Evolutionary conservation across 2,113 vertebrate species (phyloP), one percentile per base, ranked within the genome.

Genomic region (Hydrolagus affinis): DNA sequence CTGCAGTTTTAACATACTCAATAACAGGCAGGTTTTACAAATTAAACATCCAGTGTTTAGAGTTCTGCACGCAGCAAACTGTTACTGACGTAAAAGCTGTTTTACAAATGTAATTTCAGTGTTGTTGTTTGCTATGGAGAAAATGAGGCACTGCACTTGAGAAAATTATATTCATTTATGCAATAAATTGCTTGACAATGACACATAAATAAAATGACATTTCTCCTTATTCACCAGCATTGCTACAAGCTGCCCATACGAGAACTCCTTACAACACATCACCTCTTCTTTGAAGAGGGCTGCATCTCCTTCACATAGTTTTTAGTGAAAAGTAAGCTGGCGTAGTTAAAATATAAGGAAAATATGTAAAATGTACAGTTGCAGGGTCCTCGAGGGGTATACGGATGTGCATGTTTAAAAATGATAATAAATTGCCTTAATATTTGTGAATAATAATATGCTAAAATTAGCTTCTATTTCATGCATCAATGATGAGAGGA

Each of bases 391-490:
- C 17, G 17, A 74, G 72, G 72, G 75, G 14, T 78, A 59, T 21
- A 60, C 11, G 60, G 8, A 78, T 78, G n/a, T 8, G 60, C 25
- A 11, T 60, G 21, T 23, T 57, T 78, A 25, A 62, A 75, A 15
- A 78, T 44, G 44, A 44, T 77, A 78, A 25, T 60, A 78, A 62
- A 78, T 62, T 78, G n/a, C 56, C 57, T 25, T 28, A 62, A 62
- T 11, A 44, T 25, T 80, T 80, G 23, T 64, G 11, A 64, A 25
- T 17, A 80, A 25, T 11, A 56, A 59, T 9, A 12, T 23, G 15
- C 60, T 80, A 62, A 80, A 28, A 80, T 64, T 80, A 62, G 21
- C 23, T 62, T 76, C 28, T 62, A 80, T 64, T 80, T 80, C n/a
- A 80, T 60, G 76, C 59, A 80, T 62, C 76, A 80, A 64, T 28